Evolutionary conservation across 2,113 vertebrate species (phyloP).

Genomic region (Platysteira castanea): DNA sequence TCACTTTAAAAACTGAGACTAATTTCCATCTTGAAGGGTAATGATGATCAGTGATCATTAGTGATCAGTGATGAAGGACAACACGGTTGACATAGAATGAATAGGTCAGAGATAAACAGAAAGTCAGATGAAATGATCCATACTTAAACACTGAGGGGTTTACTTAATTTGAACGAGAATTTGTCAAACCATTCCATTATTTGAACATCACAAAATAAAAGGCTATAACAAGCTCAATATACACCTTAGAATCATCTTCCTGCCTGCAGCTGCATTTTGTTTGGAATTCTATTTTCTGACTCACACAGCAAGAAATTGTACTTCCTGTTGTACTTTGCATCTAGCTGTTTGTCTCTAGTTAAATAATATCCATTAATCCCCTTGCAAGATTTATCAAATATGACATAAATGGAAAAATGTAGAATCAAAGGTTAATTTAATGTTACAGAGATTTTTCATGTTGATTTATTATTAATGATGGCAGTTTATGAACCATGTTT

Average conservation of each 20-base stretch:
- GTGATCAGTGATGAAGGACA: neutral
- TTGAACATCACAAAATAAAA: neutral
- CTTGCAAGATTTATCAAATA: neutral
- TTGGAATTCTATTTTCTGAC: neutral
- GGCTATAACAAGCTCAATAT: neutral
- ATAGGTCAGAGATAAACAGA: neutral
- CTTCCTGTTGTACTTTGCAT: neutral
- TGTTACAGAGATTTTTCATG: constrained; percentile 8
- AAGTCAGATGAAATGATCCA: neutral
- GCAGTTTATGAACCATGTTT: constrained; percentile 13
- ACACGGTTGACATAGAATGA: neutral
- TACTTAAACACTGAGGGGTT: neutral
- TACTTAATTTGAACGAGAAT: neutral
- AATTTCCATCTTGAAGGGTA: neutral
- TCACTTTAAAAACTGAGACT: neutral
- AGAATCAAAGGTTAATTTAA: constrained; percentile 29
- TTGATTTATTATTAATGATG: neutral
- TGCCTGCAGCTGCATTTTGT: neutral
- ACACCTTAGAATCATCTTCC: neutral
- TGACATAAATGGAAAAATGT: neutral
- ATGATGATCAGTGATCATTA: neutral
- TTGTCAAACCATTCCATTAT: neutral
- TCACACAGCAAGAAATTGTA: neutral
- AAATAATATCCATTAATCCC: neutral
- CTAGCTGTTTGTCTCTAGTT: neutral